Base-by-base conservation (phyloP, 2,888 invertebrate species). In the Archips crataeganus region DNA sequence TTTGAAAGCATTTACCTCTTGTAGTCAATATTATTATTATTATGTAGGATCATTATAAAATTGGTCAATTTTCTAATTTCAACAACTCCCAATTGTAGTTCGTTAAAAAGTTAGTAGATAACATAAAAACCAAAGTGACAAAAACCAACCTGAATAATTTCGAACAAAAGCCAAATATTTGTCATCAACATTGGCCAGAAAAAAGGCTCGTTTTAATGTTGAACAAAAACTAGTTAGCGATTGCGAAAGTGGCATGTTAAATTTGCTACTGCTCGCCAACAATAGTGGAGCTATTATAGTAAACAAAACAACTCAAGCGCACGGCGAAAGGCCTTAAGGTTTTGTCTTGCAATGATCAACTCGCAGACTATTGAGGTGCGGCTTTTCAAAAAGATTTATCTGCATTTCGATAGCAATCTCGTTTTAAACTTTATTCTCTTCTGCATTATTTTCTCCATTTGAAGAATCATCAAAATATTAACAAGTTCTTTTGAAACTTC, bases 161-260 rank as follows among this genome's bases (percentile, higher is more conserved):
- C 32, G 32, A 32, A 57, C 32, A 23, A 69, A 54, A 69, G 34
- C 13, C 36, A 51, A 51, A 42, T 13, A 23, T 62, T 39, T 32
- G 39, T 59, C 67, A 59, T 59, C 59, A 47, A 49, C 64, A 2
- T 49, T 47, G 9, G 54, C 13, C 39, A 49, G 60, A 65, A 64
- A 49, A 13, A 45, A 45, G 32, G 9, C 2, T 39, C 79, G 80
- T 81, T 82, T 84, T 83, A 82, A 90, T 91, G 91, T 92, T 91
- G 90, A 76, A 85, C 86, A 90, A 91, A 90, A 92, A 91, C 90
- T 89, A 83, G 90, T 90, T 89, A 80, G 75, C 75, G 63, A 68
- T 92, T 91, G 85, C 88, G 84, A 88, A 88, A 93, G 80, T 79
- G 79, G 80, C 80, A 78, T 86, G 63, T 49, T 85, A 85, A 87